Evolutionary conservation across 2,888 invertebrate genomes (phyloP), one percentile per base, ranked within the genome.

Genomic region (Pseudolycoriella hygida): DNA sequence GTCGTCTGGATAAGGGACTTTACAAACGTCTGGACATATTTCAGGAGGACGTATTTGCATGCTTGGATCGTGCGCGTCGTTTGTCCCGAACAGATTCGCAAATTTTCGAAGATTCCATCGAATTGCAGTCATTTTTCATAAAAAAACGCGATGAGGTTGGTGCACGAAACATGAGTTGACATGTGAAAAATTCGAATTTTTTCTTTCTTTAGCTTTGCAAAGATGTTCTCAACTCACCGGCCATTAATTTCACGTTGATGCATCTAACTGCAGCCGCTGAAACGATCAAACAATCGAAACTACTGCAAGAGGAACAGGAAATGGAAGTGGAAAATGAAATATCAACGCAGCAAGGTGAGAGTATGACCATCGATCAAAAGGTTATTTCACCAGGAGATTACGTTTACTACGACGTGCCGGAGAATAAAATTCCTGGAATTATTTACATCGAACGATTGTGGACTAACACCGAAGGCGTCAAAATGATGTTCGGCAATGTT

Each of bases 1-100:
- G 90, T 17, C 75, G 96, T 17, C 68, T 98, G 39, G 94, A 97
- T 59, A 77, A 85, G 60, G 89, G 90, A 1, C 74, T 89, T 3
- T 98, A 98, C 64, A 83, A 86, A 55, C 73, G 98, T 5, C 68
- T 98, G 50, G 97, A 98, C 62, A 74, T 81, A 46, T 97, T 97
- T 67, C 97, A 97, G 68, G 92, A 92, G 56, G 97, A 98, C 59
- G 78, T 97, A 59, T 97, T 98, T 60, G 76, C 83, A 31, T 88
- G 96, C 50, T 77, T 97, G 59, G 92, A 94, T 56, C 67, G 85
- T 54, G 93, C 93, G 0, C 76, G 97, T 2, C 78, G 79, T 48
- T 68, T 92, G 1, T 86, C 92, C 0, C 76, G 92, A 12, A 84
- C 88, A 0, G 94, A 96, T 67, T 94, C 96, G 3, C 89, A 89